Percentiles rank a stretch among this genome's conserved stretches.
Evolutionary conservation across 2,113 vertebrate genomes (phyloP).

Genomic region (Chlorocebus sabaeus): DNA sequence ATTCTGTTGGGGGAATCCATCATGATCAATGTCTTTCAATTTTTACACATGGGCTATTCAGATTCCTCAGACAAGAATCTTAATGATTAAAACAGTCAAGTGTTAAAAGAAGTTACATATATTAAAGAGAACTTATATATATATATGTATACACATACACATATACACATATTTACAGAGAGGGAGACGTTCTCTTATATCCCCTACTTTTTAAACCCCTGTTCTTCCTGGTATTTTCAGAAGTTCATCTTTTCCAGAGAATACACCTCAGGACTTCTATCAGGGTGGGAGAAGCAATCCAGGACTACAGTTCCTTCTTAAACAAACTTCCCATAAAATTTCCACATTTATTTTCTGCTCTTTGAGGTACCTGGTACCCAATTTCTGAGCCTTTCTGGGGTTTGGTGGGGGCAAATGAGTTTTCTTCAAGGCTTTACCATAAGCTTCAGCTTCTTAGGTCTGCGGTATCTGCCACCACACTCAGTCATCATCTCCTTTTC

Average conservation of each 20-base stretch:
- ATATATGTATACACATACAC: no score
- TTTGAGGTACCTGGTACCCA: neutral
- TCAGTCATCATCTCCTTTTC: neutral
- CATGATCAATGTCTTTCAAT: neutral
- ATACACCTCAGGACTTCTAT: neutral
- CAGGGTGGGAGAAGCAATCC: neutral
- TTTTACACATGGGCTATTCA: neutral
- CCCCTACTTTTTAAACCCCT: neutral
- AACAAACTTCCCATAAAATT: neutral
- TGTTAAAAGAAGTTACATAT: neutral
- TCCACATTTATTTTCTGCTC: neutral
- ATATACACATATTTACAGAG: no score
- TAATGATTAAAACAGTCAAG: neutral
- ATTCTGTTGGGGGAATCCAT: neutral
- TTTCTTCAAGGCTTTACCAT: neutral
- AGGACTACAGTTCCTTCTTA: neutral
- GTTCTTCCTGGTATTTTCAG: neutral
- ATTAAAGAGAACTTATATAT: no score
- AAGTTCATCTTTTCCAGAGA: neutral
- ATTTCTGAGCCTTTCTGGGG: neutral
- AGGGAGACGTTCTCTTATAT: neutral
- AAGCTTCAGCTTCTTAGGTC: neutral
- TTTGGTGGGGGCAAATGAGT: neutral
- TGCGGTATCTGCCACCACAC: neutral
- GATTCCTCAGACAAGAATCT: neutral